Evolutionary conservation across 2,113 vertebrate genomes (phyloP), one percentile per base, ranked within the genome.

Genomic region (Oophaga pumilio): DNA sequence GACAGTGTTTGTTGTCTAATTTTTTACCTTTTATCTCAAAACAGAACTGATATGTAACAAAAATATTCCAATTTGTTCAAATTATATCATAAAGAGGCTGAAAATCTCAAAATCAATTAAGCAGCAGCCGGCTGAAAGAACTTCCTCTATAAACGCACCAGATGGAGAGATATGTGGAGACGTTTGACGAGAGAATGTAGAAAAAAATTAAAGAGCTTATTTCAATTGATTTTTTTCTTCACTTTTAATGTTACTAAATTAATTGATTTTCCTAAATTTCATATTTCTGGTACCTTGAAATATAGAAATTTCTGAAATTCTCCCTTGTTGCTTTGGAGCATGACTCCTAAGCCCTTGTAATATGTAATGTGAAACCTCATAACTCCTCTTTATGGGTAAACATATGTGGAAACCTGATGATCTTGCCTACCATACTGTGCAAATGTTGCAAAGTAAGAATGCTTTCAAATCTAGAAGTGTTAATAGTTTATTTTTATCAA

Each of bases 61-160:
- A n/a, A 77, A 24, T 24, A 77, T 56, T 52, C 71, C 49, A 24
- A 59, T 28, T 79, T 79, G 24, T 59, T 79, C 22, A 79, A 28
- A 79, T 79, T 79, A 59, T n/a, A 56, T 28, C 50, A 57, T 77
- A 57, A 79, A 79, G n/a, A 57, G 53, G 24, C 50, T 79, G 53
- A 26, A 79, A 79, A 26, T 59, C 76, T 79, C 26, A 14, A 56
- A 22, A 57, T 79, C 76, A 79, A 56, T 79, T 79, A 79, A 57
- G 76, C 53, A 28, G 76, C 76, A 56, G 76, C 53, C 50, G 52
- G 43, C 22, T 53, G 18, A 7, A 15, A n/a, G 22, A 13, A 26
- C 1, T 11, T 77, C 50, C 76, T 53, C 22, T 56, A 77, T 53
- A 24, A 77, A 77, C 24, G 15, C 20, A n/a, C 50, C 76, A 77